phyloP scores from a whole-genome alignment of 2,113 vertebrate genomes.

The Eptesicus fuscus region DNA sequence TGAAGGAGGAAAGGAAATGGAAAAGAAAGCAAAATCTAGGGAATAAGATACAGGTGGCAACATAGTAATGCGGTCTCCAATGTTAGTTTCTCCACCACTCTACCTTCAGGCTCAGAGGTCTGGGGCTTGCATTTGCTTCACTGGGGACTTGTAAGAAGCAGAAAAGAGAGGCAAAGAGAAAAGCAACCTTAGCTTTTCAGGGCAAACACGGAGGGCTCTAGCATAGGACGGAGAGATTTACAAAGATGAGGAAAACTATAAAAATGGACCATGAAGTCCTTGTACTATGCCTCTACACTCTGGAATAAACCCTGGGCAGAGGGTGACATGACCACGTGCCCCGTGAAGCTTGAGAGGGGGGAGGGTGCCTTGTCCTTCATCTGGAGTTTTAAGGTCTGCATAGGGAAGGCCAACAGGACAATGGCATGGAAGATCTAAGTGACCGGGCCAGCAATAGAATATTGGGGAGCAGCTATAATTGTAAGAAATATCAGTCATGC shows the following conservation, averaged over 20 bases:
- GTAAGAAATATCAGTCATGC: too few species aligned
- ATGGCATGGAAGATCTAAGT: not conserved
- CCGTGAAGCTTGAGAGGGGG: not conserved
- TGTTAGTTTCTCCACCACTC: not conserved
- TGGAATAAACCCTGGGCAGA: not conserved
- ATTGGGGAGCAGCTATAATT: too few species aligned
- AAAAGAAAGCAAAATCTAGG: not conserved
- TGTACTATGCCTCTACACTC: not conserved
- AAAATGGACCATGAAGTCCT: not conserved
- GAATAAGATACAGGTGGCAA: not conserved
- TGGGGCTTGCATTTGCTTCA: not conserved
- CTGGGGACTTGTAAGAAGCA: not conserved
- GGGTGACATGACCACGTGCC: not conserved
- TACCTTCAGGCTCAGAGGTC: not conserved
- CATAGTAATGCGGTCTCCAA: rapidly evolving
- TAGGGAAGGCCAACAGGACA: not conserved
- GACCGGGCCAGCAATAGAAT: too few species aligned
- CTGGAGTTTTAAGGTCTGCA: not conserved
- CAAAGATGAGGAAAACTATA: not conserved
- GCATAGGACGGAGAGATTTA: not conserved
- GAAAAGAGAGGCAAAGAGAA: not conserved
- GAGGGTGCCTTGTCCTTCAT: not conserved
- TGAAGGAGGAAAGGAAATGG: not conserved
- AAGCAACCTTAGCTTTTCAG: not conserved
- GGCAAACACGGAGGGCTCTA: not conserved